Evolutionary conservation across 2,113 vertebrate genomes (phyloP).

Genomic region (Myrmecobius fasciatus): DNA sequence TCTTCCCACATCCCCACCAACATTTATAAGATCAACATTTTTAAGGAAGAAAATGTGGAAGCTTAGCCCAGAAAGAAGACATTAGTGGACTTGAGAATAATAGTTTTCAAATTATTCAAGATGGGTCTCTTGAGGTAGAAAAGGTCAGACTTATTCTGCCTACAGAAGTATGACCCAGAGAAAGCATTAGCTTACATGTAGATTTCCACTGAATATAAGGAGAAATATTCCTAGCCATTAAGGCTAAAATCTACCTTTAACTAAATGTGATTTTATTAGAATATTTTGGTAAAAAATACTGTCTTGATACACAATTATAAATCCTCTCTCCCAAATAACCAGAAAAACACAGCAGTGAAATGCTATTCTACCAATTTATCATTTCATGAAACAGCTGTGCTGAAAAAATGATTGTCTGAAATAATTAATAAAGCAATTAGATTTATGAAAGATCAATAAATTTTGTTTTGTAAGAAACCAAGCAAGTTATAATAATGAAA

Average conservation of each 20-base stretch:
- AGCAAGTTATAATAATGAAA: constrained; percentile 67
- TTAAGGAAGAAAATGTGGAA: neutral
- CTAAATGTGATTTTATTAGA: neutral
- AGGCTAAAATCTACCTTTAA: neutral
- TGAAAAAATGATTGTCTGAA: constrained; percentile 52
- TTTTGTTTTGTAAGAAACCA: neutral
- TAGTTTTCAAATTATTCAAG: neutral
- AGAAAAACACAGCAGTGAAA: constrained; percentile 26
- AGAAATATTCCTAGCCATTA: neutral
- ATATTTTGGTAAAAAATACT: constrained; percentile 26
- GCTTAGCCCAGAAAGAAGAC: neutral
- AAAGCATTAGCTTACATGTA: neutral
- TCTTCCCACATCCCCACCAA: too few relatives aligned
- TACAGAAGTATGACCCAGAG: neutral
- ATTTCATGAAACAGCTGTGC: constrained; percentile 57
- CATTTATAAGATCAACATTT: neutral
- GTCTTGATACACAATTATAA: constrained; percentile 26
- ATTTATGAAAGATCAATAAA: constrained; percentile 30
- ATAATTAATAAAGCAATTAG: constrained; percentile 61
- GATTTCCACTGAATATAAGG: neutral
- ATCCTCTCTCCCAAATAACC: neutral
- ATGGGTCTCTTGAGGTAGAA: neutral
- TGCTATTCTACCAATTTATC: constrained; percentile 52
- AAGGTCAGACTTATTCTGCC: neutral
- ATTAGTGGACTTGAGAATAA: neutral